Conservation (phyloP, 2,888 invertebrate species). For the Clusia tigrina region DNA sequence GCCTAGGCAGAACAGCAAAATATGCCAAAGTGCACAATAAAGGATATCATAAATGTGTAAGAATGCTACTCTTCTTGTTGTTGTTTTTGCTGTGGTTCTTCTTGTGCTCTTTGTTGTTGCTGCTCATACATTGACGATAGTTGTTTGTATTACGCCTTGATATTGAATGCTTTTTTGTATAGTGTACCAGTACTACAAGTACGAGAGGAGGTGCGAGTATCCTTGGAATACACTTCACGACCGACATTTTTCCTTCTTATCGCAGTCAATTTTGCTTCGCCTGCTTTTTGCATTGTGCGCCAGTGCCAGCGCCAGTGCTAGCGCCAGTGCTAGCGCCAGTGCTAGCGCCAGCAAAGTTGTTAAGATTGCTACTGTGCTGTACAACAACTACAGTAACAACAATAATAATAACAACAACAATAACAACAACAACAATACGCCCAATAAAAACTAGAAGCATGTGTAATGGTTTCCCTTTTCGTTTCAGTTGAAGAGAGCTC, state of each 20-base stretch:
- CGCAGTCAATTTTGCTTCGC: neutral
- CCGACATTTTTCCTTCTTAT: neutral
- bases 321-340: too few species aligned
- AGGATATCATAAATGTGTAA: conserved; percentile 3
- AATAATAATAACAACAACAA: neutral
- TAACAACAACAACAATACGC: neutral
- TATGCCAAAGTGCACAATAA: neutral
- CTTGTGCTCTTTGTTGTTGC: neutral
- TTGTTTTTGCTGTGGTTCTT: neutral
- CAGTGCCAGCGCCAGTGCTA: too few species aligned
- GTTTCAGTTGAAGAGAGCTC: too few species aligned
- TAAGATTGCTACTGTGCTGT: neutral
- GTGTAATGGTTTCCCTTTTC: neutral
- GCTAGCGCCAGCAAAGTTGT: neutral
- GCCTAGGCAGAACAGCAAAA: neutral
- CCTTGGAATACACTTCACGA: too few species aligned
- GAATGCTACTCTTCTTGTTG: neutral
- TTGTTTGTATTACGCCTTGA: neutral
- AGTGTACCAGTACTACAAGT: neutral
- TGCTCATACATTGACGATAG: neutral
- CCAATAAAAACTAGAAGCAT: neutral
- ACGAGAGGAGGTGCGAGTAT: too few species aligned
- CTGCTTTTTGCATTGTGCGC: neutral
- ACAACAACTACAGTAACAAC: neutral
- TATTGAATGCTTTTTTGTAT: neutral